These are phyloP conservation scores for Peromyscus melanophrys DNA, from an alignment of 2,797 vertebrate species.

Conservation along the genomic window DNA sequence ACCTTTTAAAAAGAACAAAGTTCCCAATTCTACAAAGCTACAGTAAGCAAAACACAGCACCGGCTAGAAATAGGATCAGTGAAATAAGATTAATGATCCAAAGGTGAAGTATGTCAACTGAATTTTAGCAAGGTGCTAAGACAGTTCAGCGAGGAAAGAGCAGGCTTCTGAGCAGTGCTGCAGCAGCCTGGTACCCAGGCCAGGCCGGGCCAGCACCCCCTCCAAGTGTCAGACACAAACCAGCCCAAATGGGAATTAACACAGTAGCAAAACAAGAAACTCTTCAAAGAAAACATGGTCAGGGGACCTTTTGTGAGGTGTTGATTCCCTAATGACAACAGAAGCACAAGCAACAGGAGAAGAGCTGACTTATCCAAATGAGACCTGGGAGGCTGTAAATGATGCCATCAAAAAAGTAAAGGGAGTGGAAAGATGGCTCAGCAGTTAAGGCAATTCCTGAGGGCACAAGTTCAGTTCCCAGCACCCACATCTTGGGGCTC, in stretches of 20 bases:
- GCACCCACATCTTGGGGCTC: neutral
- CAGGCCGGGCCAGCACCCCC: neutral
- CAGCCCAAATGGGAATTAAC: neutral
- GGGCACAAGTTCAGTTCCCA: neutral
- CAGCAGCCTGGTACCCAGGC: neutral
- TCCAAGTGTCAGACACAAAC: neutral
- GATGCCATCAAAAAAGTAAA: neutral
- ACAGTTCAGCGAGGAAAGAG: neutral
- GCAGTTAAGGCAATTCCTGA: too few species aligned
- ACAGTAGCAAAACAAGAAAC: neutral
- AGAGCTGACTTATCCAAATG: neutral
- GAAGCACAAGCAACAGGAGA: neutral
- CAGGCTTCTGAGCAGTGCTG: neutral
- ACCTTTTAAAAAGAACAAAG: neutral
- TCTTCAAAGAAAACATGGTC: neutral
- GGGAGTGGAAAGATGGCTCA: neutral
- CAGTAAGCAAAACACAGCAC: neutral
- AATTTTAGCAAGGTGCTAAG: neutral
- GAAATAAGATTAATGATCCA: neutral
- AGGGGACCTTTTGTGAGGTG: neutral
- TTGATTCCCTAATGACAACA: neutral
- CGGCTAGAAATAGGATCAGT: neutral
- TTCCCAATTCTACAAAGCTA: neutral
- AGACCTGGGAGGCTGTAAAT: neutral
- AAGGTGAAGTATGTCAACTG: neutral